Base-by-base conservation (phyloP, 2,888 invertebrate genomes). In the Apamea epomidion region DNA sequence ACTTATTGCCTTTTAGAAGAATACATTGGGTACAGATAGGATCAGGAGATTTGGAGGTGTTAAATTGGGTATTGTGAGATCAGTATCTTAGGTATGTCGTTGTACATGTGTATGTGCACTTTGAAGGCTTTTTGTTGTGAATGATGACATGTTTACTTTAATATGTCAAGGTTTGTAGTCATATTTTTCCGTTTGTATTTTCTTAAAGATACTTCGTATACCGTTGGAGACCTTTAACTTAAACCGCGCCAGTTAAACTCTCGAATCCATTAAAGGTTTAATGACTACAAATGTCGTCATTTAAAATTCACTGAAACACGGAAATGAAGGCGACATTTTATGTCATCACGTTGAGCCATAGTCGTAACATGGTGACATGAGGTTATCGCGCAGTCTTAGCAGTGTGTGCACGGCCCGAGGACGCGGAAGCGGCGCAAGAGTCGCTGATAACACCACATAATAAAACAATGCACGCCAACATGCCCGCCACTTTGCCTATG, bases 401-500 rank as follows among this genome's bases (percentile, higher is more conserved):
- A 80, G 77, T 79, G 78, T 81, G 81, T 74, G 72, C 77, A 81
- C 84, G 86, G 76, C 81, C 81, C 68, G 73, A 77, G 88, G 91
- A 92, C 90, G 91, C 92, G 93, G 93, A 92, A 93, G 92, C 91
- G 89, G 83, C 86, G 89, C 87, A 82, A 89, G 85, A 84, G 84
- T 80, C 85, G 76, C 87, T 90, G 93, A 93, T 93, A 92, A 91
- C 91, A 89, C 90, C 86, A 90, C 90, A 92, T 92, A 92, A 92
- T 93, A 93, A 92, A 93, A 94, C 93, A 93, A 94, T 93, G 90
- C 91, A 90, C 87, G 90, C 76, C 76, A 82, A 68, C 81, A 68
- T 60, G 73, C 78, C 88, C 65, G 71, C 89, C 83, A 88, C 83
- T 90, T 88, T 86, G 83, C 85, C 64, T 85, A 75, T 67, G 81